Evolutionary conservation across 1,140 invertebrate genomes (phyloP).

Genomic region (Drosophila erecta): DNA sequence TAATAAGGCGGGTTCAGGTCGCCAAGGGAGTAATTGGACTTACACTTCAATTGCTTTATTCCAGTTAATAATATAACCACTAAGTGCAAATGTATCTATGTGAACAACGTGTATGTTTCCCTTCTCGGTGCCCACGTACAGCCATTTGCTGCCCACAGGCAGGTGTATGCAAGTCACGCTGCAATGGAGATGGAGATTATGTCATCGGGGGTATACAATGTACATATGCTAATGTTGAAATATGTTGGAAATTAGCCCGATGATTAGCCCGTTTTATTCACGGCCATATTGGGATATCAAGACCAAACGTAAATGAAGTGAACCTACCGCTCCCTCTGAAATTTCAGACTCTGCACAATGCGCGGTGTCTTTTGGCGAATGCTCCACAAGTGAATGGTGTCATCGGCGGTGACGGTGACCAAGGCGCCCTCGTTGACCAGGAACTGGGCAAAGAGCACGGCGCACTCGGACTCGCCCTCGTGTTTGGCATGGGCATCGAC

Average conservation of each 20-base stretch:
- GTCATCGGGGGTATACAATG: conserved; percentile 18
- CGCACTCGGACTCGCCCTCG: conserved; percentile 88
- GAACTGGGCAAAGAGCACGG: conserved; percentile 96
- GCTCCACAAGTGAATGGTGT: conserved; percentile 98
- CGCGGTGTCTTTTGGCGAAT: conserved; percentile 97
- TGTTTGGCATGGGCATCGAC: conserved; percentile 97
- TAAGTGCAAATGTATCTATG: conserved; percentile 97
- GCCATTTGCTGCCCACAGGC: conserved; percentile 98
- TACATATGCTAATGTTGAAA: too few relatives aligned
- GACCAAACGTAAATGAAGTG: background rate
- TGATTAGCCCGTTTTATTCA: too few relatives aligned
- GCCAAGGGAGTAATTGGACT: conserved; percentile 86
- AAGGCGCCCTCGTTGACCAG: conserved; percentile 98
- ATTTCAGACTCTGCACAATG: conserved; percentile 97
- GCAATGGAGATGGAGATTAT: conserved; percentile 60
- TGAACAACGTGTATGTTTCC: conserved; percentile 99
- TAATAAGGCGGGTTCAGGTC: background rate
- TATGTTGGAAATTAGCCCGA: background rate
- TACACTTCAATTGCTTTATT: conserved; percentile 99
- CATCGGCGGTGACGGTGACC: conserved; percentile 97
- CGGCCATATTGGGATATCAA: background rate
- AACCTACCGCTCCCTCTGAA: conserved; percentile 96
- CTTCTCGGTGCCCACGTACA: conserved; percentile 98
- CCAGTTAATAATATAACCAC: conserved; percentile 99
- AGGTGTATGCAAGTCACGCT: conserved; percentile 97